Percentiles rank a stretch among this genome's conserved stretches.
These are phyloP conservation scores for Parnassius apollo DNA, from an alignment of 2,888 invertebrate species.

Conservation along the genomic window DNA sequence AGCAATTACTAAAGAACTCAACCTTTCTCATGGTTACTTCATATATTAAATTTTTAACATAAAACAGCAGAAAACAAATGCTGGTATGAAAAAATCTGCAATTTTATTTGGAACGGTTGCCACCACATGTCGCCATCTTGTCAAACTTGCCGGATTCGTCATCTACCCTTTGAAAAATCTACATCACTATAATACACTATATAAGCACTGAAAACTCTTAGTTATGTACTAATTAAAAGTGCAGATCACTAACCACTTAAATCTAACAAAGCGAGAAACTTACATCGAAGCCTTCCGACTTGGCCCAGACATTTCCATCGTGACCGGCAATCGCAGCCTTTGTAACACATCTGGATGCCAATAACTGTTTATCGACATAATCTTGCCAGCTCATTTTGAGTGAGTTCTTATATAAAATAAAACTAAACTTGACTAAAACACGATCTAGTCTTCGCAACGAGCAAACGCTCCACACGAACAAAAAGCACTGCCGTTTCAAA, in stretches of 20 bases:
- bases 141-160: conserved; percentile 75
- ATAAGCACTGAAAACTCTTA: conserved; percentile 47
- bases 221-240: conserved; percentile 26
- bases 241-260: conserved; percentile 56
- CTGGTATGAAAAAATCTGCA: conserved; percentile 29
- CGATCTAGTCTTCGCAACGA: conserved; percentile 75
- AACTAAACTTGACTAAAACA: conserved; percentile 78
- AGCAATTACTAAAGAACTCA: neutral
- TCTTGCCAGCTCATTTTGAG: conserved; percentile 97
- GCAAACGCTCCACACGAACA: conserved; percentile 81
- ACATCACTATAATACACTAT: conserved; percentile 27
- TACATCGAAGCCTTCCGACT: conserved; percentile 96
- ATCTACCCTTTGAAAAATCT: conserved; percentile 46
- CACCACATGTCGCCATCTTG: conserved; percentile 81
- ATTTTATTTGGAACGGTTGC: conserved; percentile 55
- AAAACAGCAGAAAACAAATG: conserved; percentile 7
- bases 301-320: conserved; percentile 97
- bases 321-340: conserved; percentile 97
- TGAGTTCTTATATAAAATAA: conserved; percentile 77
- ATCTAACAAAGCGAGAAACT: conserved; percentile 77
- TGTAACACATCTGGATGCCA: conserved; percentile 96
- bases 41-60: neutral
- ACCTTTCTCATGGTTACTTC: neutral
- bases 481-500: conserved; percentile 80
- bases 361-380: conserved; percentile 98